Percentiles rank a stretch among this genome's conserved stretches.
phyloP scores from a whole-genome alignment of 2,113 vertebrate species.

The Typhlomys cinereus region DNA sequence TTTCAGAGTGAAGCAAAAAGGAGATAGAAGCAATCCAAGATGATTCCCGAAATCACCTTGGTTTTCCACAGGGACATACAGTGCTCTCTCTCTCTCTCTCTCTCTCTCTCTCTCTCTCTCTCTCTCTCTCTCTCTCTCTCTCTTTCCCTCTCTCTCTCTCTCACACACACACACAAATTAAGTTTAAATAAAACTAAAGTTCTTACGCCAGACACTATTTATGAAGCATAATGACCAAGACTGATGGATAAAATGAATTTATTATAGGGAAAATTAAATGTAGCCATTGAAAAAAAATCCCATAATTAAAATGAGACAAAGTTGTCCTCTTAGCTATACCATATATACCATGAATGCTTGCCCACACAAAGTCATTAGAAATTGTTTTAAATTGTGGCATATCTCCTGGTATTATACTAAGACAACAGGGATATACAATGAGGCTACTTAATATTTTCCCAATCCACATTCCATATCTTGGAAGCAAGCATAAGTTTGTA shows the following conservation, averaged over 20 bases:
- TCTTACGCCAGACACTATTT: neutral
- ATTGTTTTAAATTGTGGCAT: neutral
- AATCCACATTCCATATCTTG: neutral
- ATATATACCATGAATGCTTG: no score
- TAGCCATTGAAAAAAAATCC: neutral
- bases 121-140: no score
- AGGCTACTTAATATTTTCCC: neutral
- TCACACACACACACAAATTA: no score
- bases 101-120: no score
- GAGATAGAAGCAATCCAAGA: no score
- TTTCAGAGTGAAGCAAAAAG: no score
- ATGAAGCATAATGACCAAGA: conserved; percentile 3
- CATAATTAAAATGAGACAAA: conserved; percentile 13
- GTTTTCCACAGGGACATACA: no score
- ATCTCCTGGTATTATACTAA: neutral
- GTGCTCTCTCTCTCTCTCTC: no score
- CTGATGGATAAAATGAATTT: neutral
- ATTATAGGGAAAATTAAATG: neutral
- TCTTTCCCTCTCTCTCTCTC: no score
- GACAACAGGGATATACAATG: neutral
- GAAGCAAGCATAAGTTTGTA: neutral
- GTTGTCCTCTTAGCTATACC: no score
- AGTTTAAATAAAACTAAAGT: neutral
- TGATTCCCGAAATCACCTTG: no score
- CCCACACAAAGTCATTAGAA: no score